Conservation (phyloP, 2,888 invertebrate genomes). For the Augochlorella aurata region DNA sequence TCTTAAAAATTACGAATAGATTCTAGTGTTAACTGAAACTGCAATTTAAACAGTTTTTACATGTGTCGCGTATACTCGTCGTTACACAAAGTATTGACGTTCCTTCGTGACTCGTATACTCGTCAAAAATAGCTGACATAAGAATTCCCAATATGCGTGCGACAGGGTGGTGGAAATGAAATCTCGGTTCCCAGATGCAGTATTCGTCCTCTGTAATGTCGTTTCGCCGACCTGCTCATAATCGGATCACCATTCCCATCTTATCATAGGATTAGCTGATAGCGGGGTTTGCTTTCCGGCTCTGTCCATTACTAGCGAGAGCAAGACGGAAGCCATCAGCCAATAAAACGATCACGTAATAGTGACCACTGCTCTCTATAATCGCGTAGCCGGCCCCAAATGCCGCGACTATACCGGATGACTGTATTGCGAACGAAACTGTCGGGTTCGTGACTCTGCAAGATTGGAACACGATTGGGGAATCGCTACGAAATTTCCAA, state of each 20-base stretch:
- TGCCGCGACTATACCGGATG: not conserved
- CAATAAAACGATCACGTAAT: conserved; percentile 15
- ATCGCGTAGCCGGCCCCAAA: not conserved
- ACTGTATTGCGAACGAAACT: not conserved
- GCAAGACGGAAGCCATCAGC: conserved; percentile 8
- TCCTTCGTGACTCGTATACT: no score
- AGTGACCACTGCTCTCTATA: conserved; percentile 7
- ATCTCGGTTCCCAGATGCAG: not conserved
- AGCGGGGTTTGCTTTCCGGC: not conserved
- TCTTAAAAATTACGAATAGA: no score
- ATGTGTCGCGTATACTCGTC: no score
- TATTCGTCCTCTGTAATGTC: conserved; percentile 1
- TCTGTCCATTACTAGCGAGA: not conserved
- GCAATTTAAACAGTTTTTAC: no score
- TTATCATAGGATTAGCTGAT: conserved; percentile 15
- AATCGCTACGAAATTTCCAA: not conserved
- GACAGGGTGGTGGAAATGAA: not conserved
- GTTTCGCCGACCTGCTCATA: conserved; percentile 8
- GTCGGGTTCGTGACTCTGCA: not conserved
- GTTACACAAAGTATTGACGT: no score
- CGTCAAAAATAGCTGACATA: not conserved
- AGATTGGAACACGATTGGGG: not conserved
- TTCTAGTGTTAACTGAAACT: no score
- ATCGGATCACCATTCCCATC: conserved; percentile 12
- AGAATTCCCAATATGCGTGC: not conserved